Evolutionary conservation across 1,140 invertebrate genomes (phyloP).

Genomic region (Aporrectodea caliginosa): DNA sequence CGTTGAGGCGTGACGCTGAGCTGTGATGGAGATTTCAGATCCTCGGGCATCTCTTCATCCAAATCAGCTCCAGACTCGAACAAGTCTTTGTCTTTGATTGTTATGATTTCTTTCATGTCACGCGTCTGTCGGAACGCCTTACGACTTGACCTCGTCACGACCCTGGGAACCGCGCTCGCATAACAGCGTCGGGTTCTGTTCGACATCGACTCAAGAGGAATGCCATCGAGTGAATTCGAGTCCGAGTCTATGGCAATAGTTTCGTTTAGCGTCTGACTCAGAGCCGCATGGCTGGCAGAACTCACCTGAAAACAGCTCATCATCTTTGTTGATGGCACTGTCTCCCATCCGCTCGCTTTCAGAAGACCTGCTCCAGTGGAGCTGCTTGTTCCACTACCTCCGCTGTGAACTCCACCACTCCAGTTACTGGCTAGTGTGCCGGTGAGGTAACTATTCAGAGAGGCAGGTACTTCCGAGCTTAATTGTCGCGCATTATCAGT

Average conservation of each 20-base stretch:
- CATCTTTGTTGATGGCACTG: background rate
- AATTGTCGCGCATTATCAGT: background rate
- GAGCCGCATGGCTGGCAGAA: background rate
- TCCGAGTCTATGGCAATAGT: constrained; percentile 17
- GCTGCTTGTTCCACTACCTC: background rate
- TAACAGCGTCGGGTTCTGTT: background rate
- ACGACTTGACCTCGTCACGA: background rate
- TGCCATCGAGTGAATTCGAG: constrained; percentile 14
- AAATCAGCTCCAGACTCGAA: background rate
- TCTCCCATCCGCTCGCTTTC: background rate
- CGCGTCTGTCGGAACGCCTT: background rate
- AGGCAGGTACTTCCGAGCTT: constrained; percentile 9
- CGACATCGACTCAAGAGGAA: constrained; percentile 7
- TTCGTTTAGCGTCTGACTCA: constrained; percentile 6
- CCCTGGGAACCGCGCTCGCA: background rate
- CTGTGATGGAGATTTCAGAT: background rate
- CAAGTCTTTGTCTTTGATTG: constrained; percentile 11
- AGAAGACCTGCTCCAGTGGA: background rate
- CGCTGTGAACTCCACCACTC: background rate
- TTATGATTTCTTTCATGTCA: constrained; percentile 17
- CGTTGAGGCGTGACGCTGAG: background rate
- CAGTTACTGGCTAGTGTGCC: background rate
- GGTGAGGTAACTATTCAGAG: constrained; percentile 12
- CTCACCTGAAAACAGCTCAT: background rate
- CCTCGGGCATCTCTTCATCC: background rate